Percentiles rank a stretch among this genome's conserved stretches.
phyloP scores from a whole-genome alignment of 2,113 vertebrate genomes.

The Kobus ellipsiprymnus region DNA sequence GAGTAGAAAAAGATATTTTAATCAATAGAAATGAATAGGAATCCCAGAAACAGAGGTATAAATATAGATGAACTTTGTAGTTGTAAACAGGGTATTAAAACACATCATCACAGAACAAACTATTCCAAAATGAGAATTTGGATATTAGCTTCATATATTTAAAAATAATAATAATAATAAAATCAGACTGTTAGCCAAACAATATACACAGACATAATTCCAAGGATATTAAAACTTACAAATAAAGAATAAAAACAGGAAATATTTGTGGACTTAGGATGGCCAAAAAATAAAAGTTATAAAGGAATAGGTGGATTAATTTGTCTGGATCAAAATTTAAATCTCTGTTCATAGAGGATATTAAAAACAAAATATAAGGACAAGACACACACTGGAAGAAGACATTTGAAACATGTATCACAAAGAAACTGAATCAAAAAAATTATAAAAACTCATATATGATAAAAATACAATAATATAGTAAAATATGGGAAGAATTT shows the following conservation, averaged over 20 bases:
- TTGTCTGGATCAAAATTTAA: not conserved
- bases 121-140: not conserved
- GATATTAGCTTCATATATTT: not conserved
- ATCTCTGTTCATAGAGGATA: not conserved
- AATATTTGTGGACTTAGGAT: not conserved
- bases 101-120: not conserved
- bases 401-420: not conserved
- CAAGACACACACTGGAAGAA: not conserved
- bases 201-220: not conserved
- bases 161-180: not conserved
- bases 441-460: not conserved
- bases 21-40: not conserved
- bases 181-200: not conserved
- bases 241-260: not conserved
- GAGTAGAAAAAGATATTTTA: not conserved
- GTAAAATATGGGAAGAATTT: not conserved
- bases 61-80: not conserved
- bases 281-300: not conserved
- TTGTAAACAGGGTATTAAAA: not conserved
- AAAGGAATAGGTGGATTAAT: not conserved
- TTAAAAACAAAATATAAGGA: not conserved
- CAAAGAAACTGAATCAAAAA: not conserved
- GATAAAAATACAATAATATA: not conserved
- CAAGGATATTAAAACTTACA: not conserved
- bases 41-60: not conserved